Base-by-base conservation (phyloP, 2,888 invertebrate genomes). In the Caenorhabditis japonica region DNA sequence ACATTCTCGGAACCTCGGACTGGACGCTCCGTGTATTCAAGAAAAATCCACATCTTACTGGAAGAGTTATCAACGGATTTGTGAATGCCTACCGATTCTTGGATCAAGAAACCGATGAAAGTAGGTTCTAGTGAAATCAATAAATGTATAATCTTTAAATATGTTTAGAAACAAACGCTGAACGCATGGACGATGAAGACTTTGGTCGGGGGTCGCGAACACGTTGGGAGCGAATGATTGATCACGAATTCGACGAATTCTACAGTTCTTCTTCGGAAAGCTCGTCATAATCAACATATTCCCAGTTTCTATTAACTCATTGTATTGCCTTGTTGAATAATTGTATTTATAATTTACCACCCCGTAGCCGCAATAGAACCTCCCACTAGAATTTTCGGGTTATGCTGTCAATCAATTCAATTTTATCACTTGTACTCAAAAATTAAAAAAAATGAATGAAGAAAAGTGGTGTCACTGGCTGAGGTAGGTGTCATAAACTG, bases 401-500 rank as follows among this genome's bases (percentile, higher is more conserved):
- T n/a, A n/a, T n/a, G n/a, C n/a, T n/a, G n/a, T n/a, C n/a, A n/a
- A n/a, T n/a, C n/a, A n/a, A n/a, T n/a, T n/a, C n/a, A n/a, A n/a
- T n/a, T n/a, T n/a, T n/a, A n/a, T n/a, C n/a, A n/a, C n/a, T n/a
- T n/a, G n/a, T n/a, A n/a, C n/a, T n/a, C n/a, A n/a, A n/a, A n/a
- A 34, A 8, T 3, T 8, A 7, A n/a, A 19, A 19, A 30, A 30
- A 30, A 30, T 30, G 30, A 30, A 30, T 7, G 30, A 30, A 30
- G 10, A 30, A 10, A 5, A 30, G 30, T n/a, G n/a, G n/a, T n/a
- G 10, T 19, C 21, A 21, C 23, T 43, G 23, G 8, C 41, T 17
- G 13, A 43, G 38, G 60, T 34, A 36, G 25, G 52, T 52, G 19
- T 76, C 74, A 51, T 81, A 83, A 34, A 84, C 71, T 4, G 80